These are phyloP conservation scores for Natrix natrix DNA, from an alignment of 2,797 vertebrate genomes.

Conservation along the genomic window DNA sequence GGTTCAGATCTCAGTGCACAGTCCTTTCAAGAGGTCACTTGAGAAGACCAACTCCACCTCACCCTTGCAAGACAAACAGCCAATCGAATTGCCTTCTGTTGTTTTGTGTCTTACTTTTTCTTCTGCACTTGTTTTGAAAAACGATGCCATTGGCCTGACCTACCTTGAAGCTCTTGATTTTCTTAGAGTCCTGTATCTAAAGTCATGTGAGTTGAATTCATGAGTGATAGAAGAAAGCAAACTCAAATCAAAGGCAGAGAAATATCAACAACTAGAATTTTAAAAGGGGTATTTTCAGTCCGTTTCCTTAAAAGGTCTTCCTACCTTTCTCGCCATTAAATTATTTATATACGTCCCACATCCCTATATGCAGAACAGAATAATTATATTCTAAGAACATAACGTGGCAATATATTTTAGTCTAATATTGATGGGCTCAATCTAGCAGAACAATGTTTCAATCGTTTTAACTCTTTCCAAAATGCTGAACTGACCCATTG, in stretches of 20 bases:
- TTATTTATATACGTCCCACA: too few species aligned
- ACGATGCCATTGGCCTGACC: not conserved
- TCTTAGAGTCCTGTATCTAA: not conserved
- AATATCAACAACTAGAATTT: not conserved
- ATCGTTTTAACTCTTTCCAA: not conserved
- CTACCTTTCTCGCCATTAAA: not conserved
- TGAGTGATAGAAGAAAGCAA: conserved; percentile 18
- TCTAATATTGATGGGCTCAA: not conserved
- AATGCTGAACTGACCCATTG: not conserved
- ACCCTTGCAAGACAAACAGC: not conserved
- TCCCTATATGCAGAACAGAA: not conserved
- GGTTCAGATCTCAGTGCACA: not conserved
- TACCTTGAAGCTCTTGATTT: not conserved
- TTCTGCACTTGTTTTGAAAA: not conserved
- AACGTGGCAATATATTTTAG: not conserved
- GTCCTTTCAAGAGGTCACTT: not conserved
- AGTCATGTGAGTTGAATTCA: not conserved
- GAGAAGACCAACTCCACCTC: not conserved
- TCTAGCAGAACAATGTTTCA: not conserved
- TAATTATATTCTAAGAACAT: not conserved
- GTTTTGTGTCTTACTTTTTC: not conserved
- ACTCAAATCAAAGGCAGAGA: conserved; percentile 5
- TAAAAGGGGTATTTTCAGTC: not conserved
- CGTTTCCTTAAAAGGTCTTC: not conserved
- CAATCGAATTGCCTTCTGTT: not conserved